Evolutionary conservation across 2,797 vertebrate species (phyloP), one percentile per base, ranked within the genome.

Genomic region (Paedocypris micromegethes): DNA sequence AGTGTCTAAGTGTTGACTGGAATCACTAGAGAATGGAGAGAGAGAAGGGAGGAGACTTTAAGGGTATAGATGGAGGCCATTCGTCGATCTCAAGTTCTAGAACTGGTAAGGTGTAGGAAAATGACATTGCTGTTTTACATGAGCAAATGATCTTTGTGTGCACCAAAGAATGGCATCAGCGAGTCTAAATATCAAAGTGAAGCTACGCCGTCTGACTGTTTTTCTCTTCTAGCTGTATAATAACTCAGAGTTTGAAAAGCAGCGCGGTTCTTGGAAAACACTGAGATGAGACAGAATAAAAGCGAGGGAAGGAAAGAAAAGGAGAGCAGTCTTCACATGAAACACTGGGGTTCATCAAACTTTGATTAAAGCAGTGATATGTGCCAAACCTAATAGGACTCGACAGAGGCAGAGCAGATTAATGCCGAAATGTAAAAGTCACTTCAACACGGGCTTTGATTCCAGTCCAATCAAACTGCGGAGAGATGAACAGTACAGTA

Each of bases 1-100:
- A 68, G 64, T 61, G 37, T 43, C 53, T 55, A 62, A 70, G 82
- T 81, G 70, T 49, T 75, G 79, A 76, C 63, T 66, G 39, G 41
- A 43, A 23, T 23, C 23, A 23, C 23, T 23, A 43, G 67, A 61
- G 53, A 72, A 9, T 6, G 57, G 53, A 50, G 74, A 5, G 57
- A 52, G 45, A 50, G 45, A 58, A 49, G 39, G 53, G 40, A n/a
- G 57, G 41, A 59, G 43, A 59, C 9, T 23, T 23, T 1, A 23
- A 23, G 23, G 2, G 2, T 45, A 8, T 4, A 59, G 37, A 59
- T 39, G 6, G n/a, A 44, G 46, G n/a, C 5, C 48, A 38, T 44
- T 52, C 47, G 39, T 52, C 47, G 39, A n/a, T 50, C 5, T 50
- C 46, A 43, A 5, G 5, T n/a, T 50, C 44, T 50, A 58, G 44